Conservation (phyloP, 2,797 vertebrate species). For the Gambelia wislizenii region DNA sequence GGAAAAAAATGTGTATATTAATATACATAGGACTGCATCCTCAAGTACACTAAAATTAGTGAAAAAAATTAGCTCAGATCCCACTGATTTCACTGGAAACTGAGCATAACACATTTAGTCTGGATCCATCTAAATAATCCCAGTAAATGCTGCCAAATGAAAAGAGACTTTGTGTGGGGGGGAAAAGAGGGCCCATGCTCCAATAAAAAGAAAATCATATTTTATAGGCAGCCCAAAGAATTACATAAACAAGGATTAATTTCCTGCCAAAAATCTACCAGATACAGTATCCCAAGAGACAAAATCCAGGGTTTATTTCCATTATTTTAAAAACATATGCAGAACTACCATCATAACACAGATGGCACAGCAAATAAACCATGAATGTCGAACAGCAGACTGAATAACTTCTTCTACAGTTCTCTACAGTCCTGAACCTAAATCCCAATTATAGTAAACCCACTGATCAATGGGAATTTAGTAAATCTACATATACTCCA, state of each 20-base stretch:
- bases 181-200: neutral
- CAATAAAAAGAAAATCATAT: neutral
- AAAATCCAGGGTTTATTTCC: conserved; percentile 36
- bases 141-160: neutral
- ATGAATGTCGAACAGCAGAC: conserved; percentile 15
- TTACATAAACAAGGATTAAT: conserved; percentile 16
- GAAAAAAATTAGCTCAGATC: neutral
- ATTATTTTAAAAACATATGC: neutral
- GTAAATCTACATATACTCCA: too few relatives aligned
- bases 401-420: conserved; percentile 6
- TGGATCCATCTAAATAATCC: neutral
- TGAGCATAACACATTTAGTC: neutral
- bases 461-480: too few relatives aligned
- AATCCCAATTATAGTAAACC: too few relatives aligned
- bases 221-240: neutral
- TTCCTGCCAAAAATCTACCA: conserved; percentile 41
- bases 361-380: neutral
- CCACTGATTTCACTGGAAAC: neutral
- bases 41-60: neutral
- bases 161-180: neutral
- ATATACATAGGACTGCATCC: neutral
- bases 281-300: neutral
- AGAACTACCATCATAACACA: neutral
- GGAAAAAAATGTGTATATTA: neutral
- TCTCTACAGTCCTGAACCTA: neutral